Percentiles rank a stretch among this genome's conserved stretches.
Conservation (phyloP, 2,797 vertebrate genomes). For the Discoglossus pictus region DNA sequence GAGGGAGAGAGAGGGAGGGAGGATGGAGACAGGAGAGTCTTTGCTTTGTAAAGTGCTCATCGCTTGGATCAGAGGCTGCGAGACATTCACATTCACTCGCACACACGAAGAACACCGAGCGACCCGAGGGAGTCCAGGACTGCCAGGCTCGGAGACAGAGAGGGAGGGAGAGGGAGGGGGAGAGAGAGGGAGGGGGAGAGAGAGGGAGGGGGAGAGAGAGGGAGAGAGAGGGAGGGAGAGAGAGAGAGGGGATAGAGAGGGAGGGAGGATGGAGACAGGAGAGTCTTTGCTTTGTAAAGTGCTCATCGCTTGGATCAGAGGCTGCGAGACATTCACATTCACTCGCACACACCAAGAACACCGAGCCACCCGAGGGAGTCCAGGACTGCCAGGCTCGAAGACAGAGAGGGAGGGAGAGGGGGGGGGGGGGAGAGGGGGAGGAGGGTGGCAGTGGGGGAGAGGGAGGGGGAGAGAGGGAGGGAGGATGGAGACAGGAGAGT, state of each 20-base stretch:
- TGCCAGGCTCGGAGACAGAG: constrained; percentile 16
- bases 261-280: constrained; percentile 18
- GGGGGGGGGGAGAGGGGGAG: background rate
- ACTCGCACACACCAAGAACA: constrained; percentile 21
- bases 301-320: constrained; percentile 38
- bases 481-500: no score
- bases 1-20: constrained; percentile 9
- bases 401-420: background rate
- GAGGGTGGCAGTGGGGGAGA: background rate
- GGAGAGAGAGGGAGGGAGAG: background rate
- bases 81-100: constrained; percentile 25
- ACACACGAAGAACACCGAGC: constrained; percentile 13
- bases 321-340: constrained; percentile 22
- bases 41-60: constrained; percentile 48
- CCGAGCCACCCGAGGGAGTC: constrained; percentile 25
- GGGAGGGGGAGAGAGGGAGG: no score
- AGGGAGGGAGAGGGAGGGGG: constrained; percentile 7
- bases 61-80: constrained; percentile 31
- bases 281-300: constrained; percentile 50
- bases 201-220: background rate
- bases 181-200: background rate
- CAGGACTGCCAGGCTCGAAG: constrained; percentile 14
- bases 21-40: constrained; percentile 34
- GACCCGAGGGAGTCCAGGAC: constrained; percentile 26
- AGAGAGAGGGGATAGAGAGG: background rate